Percentiles rank a stretch among this genome's conserved stretches.
These are phyloP conservation scores for Diglossa cyanea DNA, from an alignment of 2,797 vertebrate genomes.

Conservation along the genomic window DNA sequence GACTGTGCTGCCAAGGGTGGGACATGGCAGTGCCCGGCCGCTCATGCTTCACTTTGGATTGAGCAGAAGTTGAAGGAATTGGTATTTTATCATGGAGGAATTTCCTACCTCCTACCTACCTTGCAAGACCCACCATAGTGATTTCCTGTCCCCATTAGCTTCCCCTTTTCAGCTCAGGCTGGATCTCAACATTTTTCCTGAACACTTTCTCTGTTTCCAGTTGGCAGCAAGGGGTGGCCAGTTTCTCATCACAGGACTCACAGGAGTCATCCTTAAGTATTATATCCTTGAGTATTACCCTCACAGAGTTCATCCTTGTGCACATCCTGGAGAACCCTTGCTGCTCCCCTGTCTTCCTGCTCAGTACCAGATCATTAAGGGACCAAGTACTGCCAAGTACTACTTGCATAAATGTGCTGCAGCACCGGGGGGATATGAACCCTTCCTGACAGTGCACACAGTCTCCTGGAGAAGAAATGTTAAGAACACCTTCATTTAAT, in stretches of 20 bases:
- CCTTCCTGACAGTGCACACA: background rate
- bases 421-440: background rate
- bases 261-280: background rate
- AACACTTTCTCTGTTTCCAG: background rate
- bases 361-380: background rate
- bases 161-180: background rate
- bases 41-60: background rate
- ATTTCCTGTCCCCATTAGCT: background rate
- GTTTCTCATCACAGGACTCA: accelerated
- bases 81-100: background rate
- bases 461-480: background rate
- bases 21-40: accelerated
- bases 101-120: background rate
- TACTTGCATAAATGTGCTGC: background rate
- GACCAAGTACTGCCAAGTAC: background rate
- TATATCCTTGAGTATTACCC: background rate
- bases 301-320: background rate
- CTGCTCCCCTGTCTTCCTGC: background rate
- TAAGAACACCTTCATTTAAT: background rate
- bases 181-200: background rate
- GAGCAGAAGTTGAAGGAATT: background rate
- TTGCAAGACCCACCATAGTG: background rate
- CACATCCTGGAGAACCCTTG: background rate
- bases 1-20: accelerated
- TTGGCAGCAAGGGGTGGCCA: background rate